Base-by-base conservation (phyloP, 1,140 invertebrate species). In the Penaeus japonicus region DNA sequence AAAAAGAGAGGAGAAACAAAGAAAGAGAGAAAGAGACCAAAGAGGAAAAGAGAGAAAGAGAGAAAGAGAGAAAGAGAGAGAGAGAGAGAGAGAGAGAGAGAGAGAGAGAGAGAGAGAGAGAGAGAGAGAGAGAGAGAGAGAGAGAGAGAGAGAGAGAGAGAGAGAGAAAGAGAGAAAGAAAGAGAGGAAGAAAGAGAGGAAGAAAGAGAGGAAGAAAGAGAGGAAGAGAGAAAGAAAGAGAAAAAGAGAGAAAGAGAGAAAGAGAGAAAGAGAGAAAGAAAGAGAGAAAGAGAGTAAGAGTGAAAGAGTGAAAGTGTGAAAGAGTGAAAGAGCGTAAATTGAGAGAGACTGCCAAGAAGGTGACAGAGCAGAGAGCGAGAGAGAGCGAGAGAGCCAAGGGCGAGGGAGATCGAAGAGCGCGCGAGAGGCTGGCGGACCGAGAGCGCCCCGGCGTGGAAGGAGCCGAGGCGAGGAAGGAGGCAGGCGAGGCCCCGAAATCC, bases 1-100 rank as follows among this genome's bases (percentile, higher is more conserved):
- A 85, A 35, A 85, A 85, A 47, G 87, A 89, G 20, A 83, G 80
- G 75, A 65, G 82, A 79, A 35, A 77, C 32, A 77, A 85, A 65
- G 82, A 73, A 30, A 54, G 75, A 17, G 54, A 77, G 3, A 77
- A 85, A 53, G 82, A 73, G 17, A 54, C 82, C n/a, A 82, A 85
- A 62, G 82, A 73, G 24, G 87, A 73, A 18, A 27, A 80, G 22
- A 73, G 87, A 22, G 87, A 85, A 55, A 77, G 73, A 53, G 81
- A 82, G 24, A 57, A 75, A 53, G 39, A 70, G 7, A 57, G 82
- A 4, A 77, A 85, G 7, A 10, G 7, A 12, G 12, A 12, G 5
- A 12, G 12, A 12, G 7, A 12, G 12, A 12, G 5, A 12, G 39
- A 12, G 5, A 7, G 5, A 12, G 39, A 7, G 5, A 7, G 5